Base-by-base conservation (phyloP, 1,140 invertebrate species). In the Bombus pascuorum region DNA sequence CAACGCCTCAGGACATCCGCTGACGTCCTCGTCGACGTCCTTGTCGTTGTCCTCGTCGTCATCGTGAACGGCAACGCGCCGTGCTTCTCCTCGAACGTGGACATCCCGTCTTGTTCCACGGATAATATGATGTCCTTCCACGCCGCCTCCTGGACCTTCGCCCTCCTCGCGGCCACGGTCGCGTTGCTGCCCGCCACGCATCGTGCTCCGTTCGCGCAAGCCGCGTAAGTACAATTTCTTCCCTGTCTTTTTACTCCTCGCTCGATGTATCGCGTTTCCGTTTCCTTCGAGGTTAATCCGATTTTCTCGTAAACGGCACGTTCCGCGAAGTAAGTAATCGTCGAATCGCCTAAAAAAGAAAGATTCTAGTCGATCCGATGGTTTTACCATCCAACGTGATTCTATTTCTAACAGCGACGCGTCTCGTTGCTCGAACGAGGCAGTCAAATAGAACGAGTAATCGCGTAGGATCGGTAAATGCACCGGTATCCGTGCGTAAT, bases 121-220 rank as follows among this genome's bases (percentile, higher is more conserved):
- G 88, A 90, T 86, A 94, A 91, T 89, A 94, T 93, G 93, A 94
- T 90, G 91, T 94, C 92, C 89, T 89, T 90, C 74, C 90, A 92
- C 91, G 91, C 93, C 87, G 92, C 93, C 80, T 94, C 95, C 92
- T 95, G 95, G 94, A 95, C 94, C 91, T 93, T 95, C 87, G 93
- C 93, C 85, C 93, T 95, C 90, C 94, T 96, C 88, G 94, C 94
- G 91, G 94, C 94, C 86, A 94, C 94, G 91, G 91, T 95, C 89
- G 93, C 94, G 85, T 90, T 96, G 84, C 93, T 95, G 89, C 95
- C 95, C 85, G 94, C 93, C 86, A 94, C 93, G 68, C 94, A 95
- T 91, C 91, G 93, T 81, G 92, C 93, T 83, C 94, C 94, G 87
- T 94, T 95, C 91, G 95, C 93, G 89, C 93, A 95, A 73, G 95